Conservation (phyloP, 2,888 invertebrate species). For the Palloptera scutellata region DNA sequence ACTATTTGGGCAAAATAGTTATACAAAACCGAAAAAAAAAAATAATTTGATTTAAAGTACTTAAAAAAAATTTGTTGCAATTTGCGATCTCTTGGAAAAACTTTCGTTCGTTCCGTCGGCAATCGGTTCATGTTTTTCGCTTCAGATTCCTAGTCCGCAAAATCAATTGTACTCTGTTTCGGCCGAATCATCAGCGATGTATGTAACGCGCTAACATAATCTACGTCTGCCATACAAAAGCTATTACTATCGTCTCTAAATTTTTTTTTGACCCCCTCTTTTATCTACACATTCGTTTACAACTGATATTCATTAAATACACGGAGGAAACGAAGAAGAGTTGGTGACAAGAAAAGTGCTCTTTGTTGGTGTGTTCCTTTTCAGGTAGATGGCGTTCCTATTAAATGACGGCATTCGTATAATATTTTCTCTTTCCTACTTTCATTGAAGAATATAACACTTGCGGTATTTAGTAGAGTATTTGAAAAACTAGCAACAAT, state of each 20-base stretch:
- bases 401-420: too few species aligned
- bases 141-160: slow-evolving; percentile 43
- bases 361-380: too few species aligned
- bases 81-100: background rate
- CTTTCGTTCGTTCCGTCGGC: slow-evolving; percentile 34
- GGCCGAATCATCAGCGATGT: slow-evolving; percentile 44
- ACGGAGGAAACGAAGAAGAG: too few species aligned
- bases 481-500: too few species aligned
- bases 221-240: slow-evolving; percentile 39
- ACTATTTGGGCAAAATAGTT: too few species aligned
- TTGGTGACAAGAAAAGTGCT: too few species aligned
- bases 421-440: too few species aligned
- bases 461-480: too few species aligned
- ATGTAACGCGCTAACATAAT: slow-evolving; percentile 51
- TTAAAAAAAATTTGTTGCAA: slow-evolving; percentile 7
- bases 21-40: too few species aligned
- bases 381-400: too few species aligned
- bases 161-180: slow-evolving; percentile 52
- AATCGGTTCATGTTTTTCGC: slow-evolving; percentile 39
- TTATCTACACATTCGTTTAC: slow-evolving; percentile 10
- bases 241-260: slow-evolving; percentile 32
- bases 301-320: slow-evolving; percentile 5
- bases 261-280: slow-evolving; percentile 25
- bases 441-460: too few species aligned
- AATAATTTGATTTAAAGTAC: background rate